Conservation (phyloP, 2,113 vertebrate genomes). For the Echinops telfairi region DNA sequence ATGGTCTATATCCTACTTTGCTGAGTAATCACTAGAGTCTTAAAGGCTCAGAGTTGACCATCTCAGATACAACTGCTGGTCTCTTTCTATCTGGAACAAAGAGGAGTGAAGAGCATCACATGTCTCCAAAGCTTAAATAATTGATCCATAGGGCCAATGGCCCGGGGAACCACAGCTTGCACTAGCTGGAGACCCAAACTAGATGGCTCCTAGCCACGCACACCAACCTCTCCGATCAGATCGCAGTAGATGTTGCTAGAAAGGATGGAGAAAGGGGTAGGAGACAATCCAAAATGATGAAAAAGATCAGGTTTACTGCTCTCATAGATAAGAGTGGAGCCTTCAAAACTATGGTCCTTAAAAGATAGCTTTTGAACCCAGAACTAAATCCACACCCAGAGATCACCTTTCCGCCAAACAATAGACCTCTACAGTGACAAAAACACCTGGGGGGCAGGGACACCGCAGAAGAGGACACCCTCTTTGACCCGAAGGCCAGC, state of each 20-base stretch:
- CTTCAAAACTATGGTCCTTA: background rate
- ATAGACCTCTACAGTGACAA: background rate
- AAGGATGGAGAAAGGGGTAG: background rate
- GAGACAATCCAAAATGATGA: background rate
- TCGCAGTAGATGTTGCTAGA: background rate
- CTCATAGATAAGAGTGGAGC: background rate
- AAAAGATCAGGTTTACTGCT: background rate
- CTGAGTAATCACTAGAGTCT: background rate
- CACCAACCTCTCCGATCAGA: background rate
- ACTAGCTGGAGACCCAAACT: too few relatives aligned
- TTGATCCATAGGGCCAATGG: too few relatives aligned
- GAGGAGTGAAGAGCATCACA: background rate
- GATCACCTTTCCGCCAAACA: background rate
- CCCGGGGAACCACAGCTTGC: too few relatives aligned
- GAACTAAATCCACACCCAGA: background rate
- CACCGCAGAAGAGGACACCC: background rate
- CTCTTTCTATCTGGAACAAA: background rate
- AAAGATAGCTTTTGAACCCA: too few relatives aligned
- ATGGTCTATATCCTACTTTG: background rate
- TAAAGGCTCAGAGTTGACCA: background rate
- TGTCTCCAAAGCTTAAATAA: background rate
- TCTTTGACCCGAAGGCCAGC: background rate
- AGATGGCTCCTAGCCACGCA: too few relatives aligned
- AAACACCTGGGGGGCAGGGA: background rate
- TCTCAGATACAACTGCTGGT: background rate